Evolutionary conservation across 2,888 invertebrate species (phyloP), one percentile per base, ranked within the genome.

Genomic region (Lamproptera curius): DNA sequence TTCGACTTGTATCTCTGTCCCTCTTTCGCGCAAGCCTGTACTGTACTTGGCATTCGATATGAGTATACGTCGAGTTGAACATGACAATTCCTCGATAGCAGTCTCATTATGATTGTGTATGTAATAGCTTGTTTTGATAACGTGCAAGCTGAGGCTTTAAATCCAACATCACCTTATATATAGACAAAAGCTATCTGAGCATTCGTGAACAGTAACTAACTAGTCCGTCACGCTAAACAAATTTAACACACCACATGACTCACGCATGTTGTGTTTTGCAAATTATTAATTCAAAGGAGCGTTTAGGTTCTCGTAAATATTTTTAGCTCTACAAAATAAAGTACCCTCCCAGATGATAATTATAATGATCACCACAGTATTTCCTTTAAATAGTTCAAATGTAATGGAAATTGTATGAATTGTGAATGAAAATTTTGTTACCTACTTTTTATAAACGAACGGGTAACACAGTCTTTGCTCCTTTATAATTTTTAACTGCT

Each of bases 41-140:
- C 72, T 73, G 75, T 78, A 81, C 75, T 82, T 80, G 77, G 76
- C 72, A 78, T 80, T 83, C 79, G 74, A 79, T 81, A 79, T 73
- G 75, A 76, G 65, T 67, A 66, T 68, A n/a, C 65, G 66, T 73
- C 71, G 64, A 73, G 69, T 70, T 67, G 72, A 73, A 75, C 64
- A 69, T 71, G 70, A 70, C 72, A 71, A 74, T 73, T 76, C 67
- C 70, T 73, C 73, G 72, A 79, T 76, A 73, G 67, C 65, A 64
- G 61, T 61, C 64, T 59, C 59, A 67, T 70, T 70, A 70, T 66
- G 64, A 71, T 68, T 67, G 59, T 63, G 56, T 64, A 67, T 61
- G 63, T 67, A 70, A 71, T 64, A 67, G 65, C 61, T 61, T 63
- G 60, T 67, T 67, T 67, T 63, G 66, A 67, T 68, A 69, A 61